phyloP scores from a whole-genome alignment of 2,888 invertebrate genomes.

The Drosophila neonasuta region DNA sequence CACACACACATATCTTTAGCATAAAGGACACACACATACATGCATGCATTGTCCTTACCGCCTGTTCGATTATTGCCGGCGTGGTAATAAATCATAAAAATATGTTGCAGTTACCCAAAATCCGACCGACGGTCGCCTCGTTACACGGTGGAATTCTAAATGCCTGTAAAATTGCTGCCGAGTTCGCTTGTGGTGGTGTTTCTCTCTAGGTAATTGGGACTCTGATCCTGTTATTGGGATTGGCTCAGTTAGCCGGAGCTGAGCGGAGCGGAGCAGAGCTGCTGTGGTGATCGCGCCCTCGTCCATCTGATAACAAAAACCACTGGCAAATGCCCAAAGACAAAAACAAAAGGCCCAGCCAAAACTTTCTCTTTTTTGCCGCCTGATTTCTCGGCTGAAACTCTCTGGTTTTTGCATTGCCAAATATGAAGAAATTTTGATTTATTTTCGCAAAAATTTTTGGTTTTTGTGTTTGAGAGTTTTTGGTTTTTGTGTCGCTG shows the following conservation, averaged over 20 bases:
- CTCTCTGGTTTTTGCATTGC: slow-evolving; percentile 46
- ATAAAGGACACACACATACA: slow-evolving; percentile 55
- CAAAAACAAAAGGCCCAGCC: slow-evolving; percentile 58
- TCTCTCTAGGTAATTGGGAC: slow-evolving; percentile 41
- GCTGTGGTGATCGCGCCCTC: slow-evolving; percentile 75
- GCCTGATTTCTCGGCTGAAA: slow-evolving; percentile 25
- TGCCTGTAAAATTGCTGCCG: slow-evolving; percentile 69
- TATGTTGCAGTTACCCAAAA: slow-evolving; percentile 67
- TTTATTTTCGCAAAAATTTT: slow-evolving; percentile 55
- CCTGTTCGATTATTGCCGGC: slow-evolving; percentile 76
- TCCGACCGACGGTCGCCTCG: slow-evolving; percentile 63
- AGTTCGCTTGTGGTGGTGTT: background rate
- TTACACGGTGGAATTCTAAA: slow-evolving; percentile 76
- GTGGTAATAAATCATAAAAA: slow-evolving; percentile 81
- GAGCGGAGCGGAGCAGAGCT: slow-evolving; percentile 1
- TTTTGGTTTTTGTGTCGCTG: slow-evolving; percentile 38
- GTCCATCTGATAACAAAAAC: slow-evolving; percentile 76
- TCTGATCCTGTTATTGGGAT: slow-evolving; percentile 26
- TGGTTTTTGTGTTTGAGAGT: slow-evolving; percentile 23
- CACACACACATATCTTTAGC: slow-evolving; percentile 30
- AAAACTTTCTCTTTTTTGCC: slow-evolving; percentile 75
- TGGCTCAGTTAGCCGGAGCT: slow-evolving; percentile 37
- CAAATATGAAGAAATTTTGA: slow-evolving; percentile 64
- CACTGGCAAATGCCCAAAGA: slow-evolving; percentile 61
- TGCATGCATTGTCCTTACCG: slow-evolving; percentile 51